Evolutionary conservation across 2,888 invertebrate genomes (phyloP), one percentile per base, ranked within the genome.

Genomic region (Eumerus sabulonum): DNA sequence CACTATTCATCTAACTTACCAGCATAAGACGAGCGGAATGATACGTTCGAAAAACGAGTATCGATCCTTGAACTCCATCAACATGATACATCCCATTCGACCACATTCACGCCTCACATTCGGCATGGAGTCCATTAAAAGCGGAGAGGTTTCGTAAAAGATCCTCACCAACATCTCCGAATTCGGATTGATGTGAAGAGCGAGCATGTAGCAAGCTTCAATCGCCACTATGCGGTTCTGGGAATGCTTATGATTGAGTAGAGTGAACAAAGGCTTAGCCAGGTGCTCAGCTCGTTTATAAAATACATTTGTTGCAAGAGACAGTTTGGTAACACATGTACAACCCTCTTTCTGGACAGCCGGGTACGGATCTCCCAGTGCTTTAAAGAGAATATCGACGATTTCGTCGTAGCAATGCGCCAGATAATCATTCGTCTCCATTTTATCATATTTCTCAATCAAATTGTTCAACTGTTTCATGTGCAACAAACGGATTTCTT

Each of bases 1-100:
- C 35, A 44, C 4, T 5, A 60, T 17, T 17, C 18, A 11, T 16
- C 72, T 36, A 14, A 60, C 84, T 85, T 89, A 93, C 93, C 96
- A 94, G 47, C 96, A 96, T 38, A 98, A 89, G 2, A 97, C 89
- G 11, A 98, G 88, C 0, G 98, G 98, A 82, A 98, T 90, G 84
- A 98, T 91, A 83, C 94, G 93, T 86, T 94, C 93, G 90, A 96
- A 97, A 89, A 93, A 97, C 0, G 97, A 97, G 86, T 98, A 98
- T 83, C 98, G 90, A 87, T 98, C 97, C 59, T 91, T 91, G 67
- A 97, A 92, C 63, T 92, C 91, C 19, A 95, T 86, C 86, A 97
- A 90, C 95, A 96, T 95, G 48, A 91, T 90, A 1, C 95, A 94
- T 0, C 95, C 93, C 83, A 95, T 93, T 84, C 92, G 89, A 0